phyloP scores from a whole-genome alignment of 2,888 invertebrate species.

The Caenorhabditis panamensis region DNA sequence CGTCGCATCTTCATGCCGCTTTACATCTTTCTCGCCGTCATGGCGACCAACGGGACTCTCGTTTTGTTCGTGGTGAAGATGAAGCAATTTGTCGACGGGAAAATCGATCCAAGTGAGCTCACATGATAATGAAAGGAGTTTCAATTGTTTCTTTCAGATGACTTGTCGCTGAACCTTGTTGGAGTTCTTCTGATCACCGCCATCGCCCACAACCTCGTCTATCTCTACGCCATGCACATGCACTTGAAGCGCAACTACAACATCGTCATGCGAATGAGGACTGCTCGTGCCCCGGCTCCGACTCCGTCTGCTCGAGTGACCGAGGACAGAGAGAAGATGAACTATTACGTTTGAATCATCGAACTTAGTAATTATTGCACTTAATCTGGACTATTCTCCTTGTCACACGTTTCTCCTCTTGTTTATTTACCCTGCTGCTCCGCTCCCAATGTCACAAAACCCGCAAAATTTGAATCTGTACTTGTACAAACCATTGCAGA shows the following conservation, averaged over 20 bases:
- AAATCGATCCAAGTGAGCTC: constrained; percentile 21
- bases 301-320: not conserved
- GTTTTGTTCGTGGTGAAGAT: constrained; percentile 44
- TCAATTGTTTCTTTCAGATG: no score
- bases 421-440: not conserved
- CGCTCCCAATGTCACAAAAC: no score
- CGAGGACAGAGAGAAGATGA: not conserved
- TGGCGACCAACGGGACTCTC: constrained; percentile 60
- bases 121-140: not conserved
- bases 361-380: not conserved
- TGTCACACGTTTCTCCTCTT: not conserved
- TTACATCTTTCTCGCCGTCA: constrained; percentile 55
- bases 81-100: constrained; percentile 43
- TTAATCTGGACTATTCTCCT: not conserved
- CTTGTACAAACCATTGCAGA: not conserved
- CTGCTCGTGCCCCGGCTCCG: not conserved
- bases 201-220: constrained; percentile 48
- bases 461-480: no score
- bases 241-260: constrained; percentile 11
- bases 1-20: constrained; percentile 56
- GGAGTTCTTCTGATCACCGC: constrained; percentile 45
- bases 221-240: constrained; percentile 48
- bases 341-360: constrained; percentile 1
- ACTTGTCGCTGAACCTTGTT: constrained; percentile 43
- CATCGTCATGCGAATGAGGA: not conserved